Evolutionary conservation across 2,797 vertebrate species (phyloP), one percentile per base, ranked within the genome.

Genomic region (Tarsius wallacei): DNA sequence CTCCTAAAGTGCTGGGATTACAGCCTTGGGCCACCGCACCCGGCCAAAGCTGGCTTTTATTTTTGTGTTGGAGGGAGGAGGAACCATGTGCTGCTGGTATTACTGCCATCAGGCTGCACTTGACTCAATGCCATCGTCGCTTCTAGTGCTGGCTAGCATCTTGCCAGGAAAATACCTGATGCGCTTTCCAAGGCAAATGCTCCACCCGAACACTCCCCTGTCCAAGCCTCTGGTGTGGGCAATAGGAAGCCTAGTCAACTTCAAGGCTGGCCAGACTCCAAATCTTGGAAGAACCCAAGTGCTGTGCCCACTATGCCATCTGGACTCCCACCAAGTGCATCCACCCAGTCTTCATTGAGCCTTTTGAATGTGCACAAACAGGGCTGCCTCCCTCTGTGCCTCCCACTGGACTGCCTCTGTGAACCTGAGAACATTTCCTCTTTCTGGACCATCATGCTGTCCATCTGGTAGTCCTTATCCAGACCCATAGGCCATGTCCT

Each of bases 181-280:
- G 63, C 11, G 47, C 36, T 68, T 57, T 90, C 11, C 0, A 57
- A 99, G 98, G 89, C 99, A 91, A 99, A 99, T 98, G 99, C 99
- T 92, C 99, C 99, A 97, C 98, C 98, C 49, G 99, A 99, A n/a
- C 98, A 99, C 57, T 95, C 98, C 17, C 97, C 99, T 1, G 98
- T 99, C 97, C 98, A 99, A 98, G 99, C 59, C 98, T 42, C 99
- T 87, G 99, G 99, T 97, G 99, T 98, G 57, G 98, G 98, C 85
- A 99, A 99, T 97, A 98, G 97, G 97, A 99, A 99, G 96, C 99
- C 99, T 0, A 96, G 98, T 64, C 98, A 98, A 88, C 97, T 98
- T 0, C 98, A 98, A 96, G 97, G 86, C 78, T 98, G 98, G 98
- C 97, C 98, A 4, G 91, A 97, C 47, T 98, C 98, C 7, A 98